Conservation (phyloP, 2,113 vertebrate species). For the Semicossyphus pulcher region DNA sequence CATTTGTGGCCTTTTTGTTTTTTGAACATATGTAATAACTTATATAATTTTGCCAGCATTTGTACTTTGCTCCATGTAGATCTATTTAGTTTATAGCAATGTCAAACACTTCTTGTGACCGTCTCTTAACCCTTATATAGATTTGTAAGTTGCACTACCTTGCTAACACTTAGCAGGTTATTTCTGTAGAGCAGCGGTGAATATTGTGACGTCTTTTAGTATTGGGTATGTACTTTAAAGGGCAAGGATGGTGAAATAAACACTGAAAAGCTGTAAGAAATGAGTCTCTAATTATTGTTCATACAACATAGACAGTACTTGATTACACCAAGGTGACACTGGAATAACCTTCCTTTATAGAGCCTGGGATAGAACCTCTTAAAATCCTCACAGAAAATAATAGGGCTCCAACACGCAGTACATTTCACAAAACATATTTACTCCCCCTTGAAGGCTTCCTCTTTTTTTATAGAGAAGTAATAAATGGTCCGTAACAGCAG, state of each 20-base stretch:
- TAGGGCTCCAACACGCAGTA: background rate
- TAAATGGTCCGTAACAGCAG: conserved; percentile 1
- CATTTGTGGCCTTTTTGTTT: conserved; percentile 19
- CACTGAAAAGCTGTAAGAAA: conserved; percentile 38
- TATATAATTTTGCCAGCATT: conserved; percentile 11
- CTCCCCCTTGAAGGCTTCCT: background rate
- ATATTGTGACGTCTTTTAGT: conserved; percentile 41
- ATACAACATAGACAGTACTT: too few relatives aligned
- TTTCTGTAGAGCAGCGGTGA: conserved; percentile 34
- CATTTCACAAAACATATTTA: background rate
- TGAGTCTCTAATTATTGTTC: background rate
- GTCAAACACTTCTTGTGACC: background rate
- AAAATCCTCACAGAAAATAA: background rate
- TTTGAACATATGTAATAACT: conserved; percentile 21
- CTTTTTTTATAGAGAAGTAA: conserved; percentile 30
- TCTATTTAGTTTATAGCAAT: conserved; percentile 8
- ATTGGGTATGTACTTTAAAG: conserved; percentile 37
- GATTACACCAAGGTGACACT: too few relatives aligned
- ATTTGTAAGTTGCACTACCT: conserved; percentile 45
- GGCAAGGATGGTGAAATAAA: conserved; percentile 57
- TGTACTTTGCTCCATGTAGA: conserved; percentile 11
- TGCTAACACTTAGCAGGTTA: conserved; percentile 7
- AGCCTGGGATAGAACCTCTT: too few relatives aligned
- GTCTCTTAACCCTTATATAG: background rate
- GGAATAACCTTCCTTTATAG: too few relatives aligned